Conservation (phyloP, 2,113 vertebrate species). For the Anoura caudifer region DNA sequence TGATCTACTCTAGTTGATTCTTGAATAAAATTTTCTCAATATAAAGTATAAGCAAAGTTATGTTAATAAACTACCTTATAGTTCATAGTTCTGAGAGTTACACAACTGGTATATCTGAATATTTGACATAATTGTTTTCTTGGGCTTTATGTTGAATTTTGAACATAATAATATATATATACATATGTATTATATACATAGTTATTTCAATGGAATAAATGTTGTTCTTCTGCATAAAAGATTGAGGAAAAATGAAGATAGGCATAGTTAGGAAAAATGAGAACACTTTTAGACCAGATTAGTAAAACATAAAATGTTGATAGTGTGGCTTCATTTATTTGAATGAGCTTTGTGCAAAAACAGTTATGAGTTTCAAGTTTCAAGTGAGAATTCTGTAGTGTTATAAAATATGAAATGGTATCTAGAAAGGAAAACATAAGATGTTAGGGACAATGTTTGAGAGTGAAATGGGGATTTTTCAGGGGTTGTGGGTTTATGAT, state of each 20-base stretch:
- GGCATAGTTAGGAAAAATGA: neutral
- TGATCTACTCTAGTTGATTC: neutral
- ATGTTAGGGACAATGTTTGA: neutral
- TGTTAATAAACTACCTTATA: neutral
- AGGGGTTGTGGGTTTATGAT: neutral
- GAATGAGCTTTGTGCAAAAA: neutral
- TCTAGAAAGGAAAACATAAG: neutral
- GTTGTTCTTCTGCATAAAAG: neutral
- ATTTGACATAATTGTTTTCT: neutral
- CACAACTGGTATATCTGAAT: neutral
- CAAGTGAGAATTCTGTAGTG: neutral
- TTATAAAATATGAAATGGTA: neutral
- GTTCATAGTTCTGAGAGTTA: neutral
- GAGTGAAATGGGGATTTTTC: neutral
- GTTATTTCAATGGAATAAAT: neutral
- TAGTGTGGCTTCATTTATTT: conserved; percentile 22
- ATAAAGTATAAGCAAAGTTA: neutral
- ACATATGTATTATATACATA: neutral
- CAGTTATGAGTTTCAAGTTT: neutral
- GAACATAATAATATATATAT: neutral
- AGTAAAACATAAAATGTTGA: neutral
- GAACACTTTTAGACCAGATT: neutral
- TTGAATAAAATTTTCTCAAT: neutral
- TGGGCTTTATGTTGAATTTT: neutral
- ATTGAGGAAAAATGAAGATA: neutral